Conservation (phyloP, 35 echinoderm and acorn worm genomes). For the Chiridota heheva region DNA sequence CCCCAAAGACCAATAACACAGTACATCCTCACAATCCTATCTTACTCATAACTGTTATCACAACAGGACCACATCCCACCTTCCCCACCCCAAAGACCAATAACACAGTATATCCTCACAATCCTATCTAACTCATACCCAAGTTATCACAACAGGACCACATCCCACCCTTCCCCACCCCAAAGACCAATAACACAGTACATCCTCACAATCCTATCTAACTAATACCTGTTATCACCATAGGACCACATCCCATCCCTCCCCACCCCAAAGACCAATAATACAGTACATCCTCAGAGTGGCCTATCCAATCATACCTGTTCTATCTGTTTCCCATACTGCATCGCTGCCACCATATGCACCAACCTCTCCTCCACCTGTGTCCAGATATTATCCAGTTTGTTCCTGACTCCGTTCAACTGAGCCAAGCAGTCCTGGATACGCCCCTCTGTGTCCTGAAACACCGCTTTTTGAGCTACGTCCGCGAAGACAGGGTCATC, state of each 20-base stretch:
- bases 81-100: no score
- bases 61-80: no score
- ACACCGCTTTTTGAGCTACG: conserved; percentile 70
- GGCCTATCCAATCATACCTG: conserved; percentile 29
- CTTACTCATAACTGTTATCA: no score
- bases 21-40: no score
- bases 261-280: not conserved
- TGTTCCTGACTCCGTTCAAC: conserved; percentile 16
- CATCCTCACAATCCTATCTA: no score
- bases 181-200: no score
- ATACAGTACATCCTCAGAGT: not conserved
- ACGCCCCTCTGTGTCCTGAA: conserved; percentile 35
- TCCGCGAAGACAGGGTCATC: conserved; percentile 56
- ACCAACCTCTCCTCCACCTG: conserved; percentile 9
- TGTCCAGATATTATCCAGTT: conserved; percentile 43
- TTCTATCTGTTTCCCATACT: conserved; percentile 46
- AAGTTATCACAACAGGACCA: no score
- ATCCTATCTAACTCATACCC: no score
- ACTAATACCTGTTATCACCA: not conserved
- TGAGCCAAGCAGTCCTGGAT: conserved; percentile 19
- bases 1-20: no score
- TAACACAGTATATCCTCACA: no score
- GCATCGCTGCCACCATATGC: conserved; percentile 20
- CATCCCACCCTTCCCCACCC: no score
- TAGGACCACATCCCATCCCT: not conserved